A percentile compares a stretch with the other conserved stretches of the same genome.
Conservation (phyloP, 2,113 vertebrate species). For the Ameiurus melas region DNA sequence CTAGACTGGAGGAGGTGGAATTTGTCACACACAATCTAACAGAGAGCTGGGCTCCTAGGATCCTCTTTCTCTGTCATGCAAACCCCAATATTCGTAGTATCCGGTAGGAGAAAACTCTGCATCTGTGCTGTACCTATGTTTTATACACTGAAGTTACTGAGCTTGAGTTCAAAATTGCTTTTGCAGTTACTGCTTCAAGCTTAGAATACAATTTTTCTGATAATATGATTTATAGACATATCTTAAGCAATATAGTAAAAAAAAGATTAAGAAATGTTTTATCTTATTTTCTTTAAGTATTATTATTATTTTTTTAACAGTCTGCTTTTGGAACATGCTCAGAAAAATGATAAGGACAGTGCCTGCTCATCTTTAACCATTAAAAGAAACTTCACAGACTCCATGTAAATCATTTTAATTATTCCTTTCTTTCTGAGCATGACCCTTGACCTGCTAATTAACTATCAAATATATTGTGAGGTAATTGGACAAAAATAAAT, state of each 20-base stretch:
- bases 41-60: neutral
- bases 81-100: neutral
- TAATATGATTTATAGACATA: neutral
- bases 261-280: no score
- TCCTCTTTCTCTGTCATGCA: conserved; percentile 17
- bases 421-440: neutral
- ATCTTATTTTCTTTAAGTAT: neutral
- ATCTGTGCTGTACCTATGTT: neutral
- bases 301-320: neutral
- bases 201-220: neutral
- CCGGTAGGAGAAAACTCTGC: conserved; percentile 25
- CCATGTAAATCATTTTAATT: conserved; percentile 21
- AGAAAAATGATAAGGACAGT: neutral
- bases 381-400: conserved; percentile 19
- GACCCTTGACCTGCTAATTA: neutral
- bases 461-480: neutral
- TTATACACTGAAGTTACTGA: neutral
- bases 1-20: neutral
- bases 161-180: neutral
- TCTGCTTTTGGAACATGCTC: neutral
- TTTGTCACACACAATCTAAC: neutral
- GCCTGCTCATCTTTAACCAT: conserved; percentile 12
- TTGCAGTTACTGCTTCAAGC: neutral
- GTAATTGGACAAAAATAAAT: neutral
- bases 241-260: neutral